These are phyloP conservation scores for Blennius ocellaris DNA, from an alignment of 2,113 vertebrate species.

Conservation along the genomic window DNA sequence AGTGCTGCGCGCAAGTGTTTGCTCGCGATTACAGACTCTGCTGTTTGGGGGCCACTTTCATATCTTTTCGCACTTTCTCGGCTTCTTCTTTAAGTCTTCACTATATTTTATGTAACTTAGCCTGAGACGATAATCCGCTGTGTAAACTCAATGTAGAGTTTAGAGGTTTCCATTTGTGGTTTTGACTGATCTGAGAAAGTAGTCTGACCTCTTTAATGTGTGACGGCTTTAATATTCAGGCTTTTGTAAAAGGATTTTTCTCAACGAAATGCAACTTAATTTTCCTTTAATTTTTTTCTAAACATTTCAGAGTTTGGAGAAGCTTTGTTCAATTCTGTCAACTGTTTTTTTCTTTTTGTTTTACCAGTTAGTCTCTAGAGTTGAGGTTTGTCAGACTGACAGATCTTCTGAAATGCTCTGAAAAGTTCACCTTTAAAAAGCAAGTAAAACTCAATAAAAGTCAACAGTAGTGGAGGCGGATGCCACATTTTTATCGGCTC, in stretches of 20 bases:
- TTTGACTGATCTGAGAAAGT: no score
- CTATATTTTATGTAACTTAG: not conserved
- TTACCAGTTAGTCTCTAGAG: not conserved
- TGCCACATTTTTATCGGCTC: slow-evolving; percentile 48
- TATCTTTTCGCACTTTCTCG: slow-evolving; percentile 24
- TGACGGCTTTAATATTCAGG: not conserved
- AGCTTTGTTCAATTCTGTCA: not conserved
- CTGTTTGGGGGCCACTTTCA: not conserved
- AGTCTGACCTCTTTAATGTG: not conserved
- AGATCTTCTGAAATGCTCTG: slow-evolving; percentile 27
- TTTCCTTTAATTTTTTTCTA: not conserved
- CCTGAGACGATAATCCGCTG: slow-evolving; percentile 41
- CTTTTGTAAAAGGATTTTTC: not conserved
- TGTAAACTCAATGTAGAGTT: slow-evolving; percentile 31
- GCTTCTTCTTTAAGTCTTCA: not conserved
- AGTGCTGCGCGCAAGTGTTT: slow-evolving; percentile 63
- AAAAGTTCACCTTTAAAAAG: slow-evolving; percentile 63
- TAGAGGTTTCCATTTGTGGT: slow-evolving; percentile 31
- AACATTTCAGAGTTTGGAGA: not conserved
- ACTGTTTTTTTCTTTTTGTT: rapidly evolving
- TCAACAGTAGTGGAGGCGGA: slow-evolving; percentile 51
- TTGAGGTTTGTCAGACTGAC: not conserved
- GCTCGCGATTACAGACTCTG: not conserved
- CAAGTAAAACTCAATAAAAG: slow-evolving; percentile 40
- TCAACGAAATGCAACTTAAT: no score